Base-by-base conservation (phyloP, 2,888 invertebrate genomes). In the Agrochola circellaris region DNA sequence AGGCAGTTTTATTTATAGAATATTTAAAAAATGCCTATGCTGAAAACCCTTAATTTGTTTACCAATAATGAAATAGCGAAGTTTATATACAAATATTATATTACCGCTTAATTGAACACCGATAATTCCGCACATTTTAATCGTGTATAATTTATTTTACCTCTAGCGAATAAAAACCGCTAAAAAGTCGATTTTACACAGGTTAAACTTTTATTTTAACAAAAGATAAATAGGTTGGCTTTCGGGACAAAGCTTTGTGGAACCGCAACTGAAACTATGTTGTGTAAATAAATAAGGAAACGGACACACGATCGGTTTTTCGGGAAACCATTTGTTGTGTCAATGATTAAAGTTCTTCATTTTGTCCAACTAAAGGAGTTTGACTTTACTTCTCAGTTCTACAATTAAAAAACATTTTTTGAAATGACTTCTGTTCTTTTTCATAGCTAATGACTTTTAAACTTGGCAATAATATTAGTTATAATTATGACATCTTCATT, bases 231-330 rank as follows among this genome's bases (percentile, higher is more conserved):
- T 84, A 86, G 75, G 83, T 84, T 83, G 74, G 82, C 72, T 85
- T 85, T 85, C 70, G 67, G 73, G 74, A 81, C 82, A 85, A 83
- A 85, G 85, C 81, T 84, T 80, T 86, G 79, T 82, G 80, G 78
- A 85, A 85, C 87, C 84, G 78, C 88, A 87, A 85, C 83, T 84
- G 85, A 85, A 89, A 87, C 85, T 81, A 86, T 88, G 68, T 84
- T 82, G 87, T 83, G 87, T 87, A 89, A 92, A 92, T 91, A 92
- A 91, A 93, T 90, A 92, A 83, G 77, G 81, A 74, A 69, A 79
- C 48, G 64, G 38, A 64, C 72, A 80, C 76, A 84, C 75, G 56
- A 72, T 76, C 71, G 56, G 65, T 68, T 79, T 73, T 79, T 70
- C 45, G 65, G 34, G 48, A 66, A 72, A 73, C 60, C 56, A 69